phyloP scores from a whole-genome alignment of 2,888 invertebrate species.

The Smittia sp. region DNA sequence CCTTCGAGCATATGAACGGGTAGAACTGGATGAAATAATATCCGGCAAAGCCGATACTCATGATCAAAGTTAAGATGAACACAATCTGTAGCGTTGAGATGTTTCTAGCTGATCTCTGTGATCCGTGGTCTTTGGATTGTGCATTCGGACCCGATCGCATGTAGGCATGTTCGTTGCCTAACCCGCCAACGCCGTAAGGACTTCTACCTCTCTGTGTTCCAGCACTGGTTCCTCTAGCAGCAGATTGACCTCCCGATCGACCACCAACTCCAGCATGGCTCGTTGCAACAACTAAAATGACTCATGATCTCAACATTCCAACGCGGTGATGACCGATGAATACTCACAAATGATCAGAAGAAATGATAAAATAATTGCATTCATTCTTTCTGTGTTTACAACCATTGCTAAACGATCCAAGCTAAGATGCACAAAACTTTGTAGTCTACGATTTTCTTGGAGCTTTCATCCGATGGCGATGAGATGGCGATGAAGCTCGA shows the following conservation, averaged over 20 bases:
- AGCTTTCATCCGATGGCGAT: too few species aligned
- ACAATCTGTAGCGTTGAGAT: conserved; percentile 67
- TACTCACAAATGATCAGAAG: conserved; percentile 28
- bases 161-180: conserved; percentile 33
- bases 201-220: background rate
- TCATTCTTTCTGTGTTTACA: conserved; percentile 22
- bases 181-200: conserved; percentile 4
- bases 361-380: conserved; percentile 7
- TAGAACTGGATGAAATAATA: conserved; percentile 68
- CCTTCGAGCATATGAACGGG: conserved; percentile 58
- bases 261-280: conserved; percentile 4
- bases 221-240: background rate
- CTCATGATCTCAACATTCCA: background rate
- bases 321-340: background rate
- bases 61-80: conserved; percentile 56
- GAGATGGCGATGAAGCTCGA: too few species aligned
- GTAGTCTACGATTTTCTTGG: too few species aligned
- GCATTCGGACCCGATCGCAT: background rate
- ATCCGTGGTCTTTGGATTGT: conserved; percentile 21
- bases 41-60: conserved; percentile 56
- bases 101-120: conserved; percentile 1
- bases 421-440: too few species aligned
- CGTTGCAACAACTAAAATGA: conserved; percentile 17
- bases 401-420: background rate
- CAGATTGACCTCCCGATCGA: background rate